Conservation (phyloP, 2,797 vertebrate species). For the Hyperoplus lanceolatus region DNA sequence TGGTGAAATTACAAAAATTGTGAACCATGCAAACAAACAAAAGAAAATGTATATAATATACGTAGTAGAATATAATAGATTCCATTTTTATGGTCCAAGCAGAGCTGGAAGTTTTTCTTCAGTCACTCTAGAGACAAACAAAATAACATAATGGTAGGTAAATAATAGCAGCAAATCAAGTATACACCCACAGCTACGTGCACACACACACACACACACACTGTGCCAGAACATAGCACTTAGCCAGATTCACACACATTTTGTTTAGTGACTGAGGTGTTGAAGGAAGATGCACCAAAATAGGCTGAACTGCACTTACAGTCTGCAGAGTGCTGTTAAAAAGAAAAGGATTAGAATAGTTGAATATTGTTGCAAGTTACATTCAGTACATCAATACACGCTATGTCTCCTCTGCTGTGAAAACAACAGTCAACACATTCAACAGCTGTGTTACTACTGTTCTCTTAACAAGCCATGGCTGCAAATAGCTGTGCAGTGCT, state of each 20-base stretch:
- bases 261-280: background rate
- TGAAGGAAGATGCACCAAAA: background rate
- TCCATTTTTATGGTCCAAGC: background rate
- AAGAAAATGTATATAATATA: too few relatives aligned
- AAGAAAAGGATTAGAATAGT: background rate
- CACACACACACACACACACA: background rate
- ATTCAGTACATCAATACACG: background rate
- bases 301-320: background rate
- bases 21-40: too few relatives aligned
- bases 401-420: slow-evolving; percentile 7
- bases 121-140: background rate
- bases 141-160: background rate
- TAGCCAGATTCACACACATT: background rate
- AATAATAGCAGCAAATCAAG: background rate
- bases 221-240: too few relatives aligned
- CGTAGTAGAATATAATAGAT: too few relatives aligned
- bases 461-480: slow-evolving; percentile 22
- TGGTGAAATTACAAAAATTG: background rate
- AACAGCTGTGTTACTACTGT: slow-evolving; percentile 26
- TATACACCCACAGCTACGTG: background rate
- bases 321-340: background rate
- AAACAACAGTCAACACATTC: slow-evolving; percentile 15
- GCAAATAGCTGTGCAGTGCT: slow-evolving; percentile 34
- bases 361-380: slow-evolving; percentile 8
- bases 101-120: background rate